Evolutionary conservation across 2,113 vertebrate species (phyloP), one percentile per base, ranked within the genome.

Genomic region (Mungos mungo): DNA sequence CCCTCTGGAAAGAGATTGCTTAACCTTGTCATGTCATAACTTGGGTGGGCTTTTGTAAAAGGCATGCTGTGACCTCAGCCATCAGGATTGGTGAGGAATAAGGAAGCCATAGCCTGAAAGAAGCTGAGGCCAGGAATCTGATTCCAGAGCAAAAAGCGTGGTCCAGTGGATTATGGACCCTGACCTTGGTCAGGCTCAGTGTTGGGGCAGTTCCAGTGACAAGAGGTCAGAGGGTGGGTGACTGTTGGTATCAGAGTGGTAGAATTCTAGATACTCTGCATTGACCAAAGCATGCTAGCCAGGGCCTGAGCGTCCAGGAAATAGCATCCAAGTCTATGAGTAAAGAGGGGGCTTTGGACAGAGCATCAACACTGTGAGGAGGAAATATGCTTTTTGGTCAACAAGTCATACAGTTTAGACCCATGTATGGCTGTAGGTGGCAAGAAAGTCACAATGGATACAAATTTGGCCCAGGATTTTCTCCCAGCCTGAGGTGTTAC

Each of bases 101-200:
- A 68, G 41, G 66, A 96, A 93, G 72, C 66, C 81, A 95, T 72
- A 47, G 8, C 23, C 88, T 74, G 23, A 54, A 31, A n/a, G 52
- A 97, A 65, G 21, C 35, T 92, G 25, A 52, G 52, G 5, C 81
- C 74, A 80, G n/a, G 33, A 94, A 50, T 13, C 6, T 83, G 79
- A 93, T 54, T 93, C 47, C 29, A 79, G 60, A 41, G 15, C 13
- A 95, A 80, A n/a, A 96, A 94, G 15, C 23, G 93, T 79, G 52
- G 38, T 82, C 90, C 74, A 82, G 1, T 38, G 45, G 87, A 47
- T 4, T 80, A 21, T 45, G 45, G 74, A 47, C n/a, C 14, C 72
- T 54, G 68, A 72, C 2, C 3, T 65, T 65, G n/a, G 12, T 60
- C 54, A 71, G 65, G 18, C 25, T 92, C 16, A 31, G 65, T 68